These are phyloP conservation scores for Xenentodon cancila DNA, from an alignment of 2,797 vertebrate species.

Conservation along the genomic window DNA sequence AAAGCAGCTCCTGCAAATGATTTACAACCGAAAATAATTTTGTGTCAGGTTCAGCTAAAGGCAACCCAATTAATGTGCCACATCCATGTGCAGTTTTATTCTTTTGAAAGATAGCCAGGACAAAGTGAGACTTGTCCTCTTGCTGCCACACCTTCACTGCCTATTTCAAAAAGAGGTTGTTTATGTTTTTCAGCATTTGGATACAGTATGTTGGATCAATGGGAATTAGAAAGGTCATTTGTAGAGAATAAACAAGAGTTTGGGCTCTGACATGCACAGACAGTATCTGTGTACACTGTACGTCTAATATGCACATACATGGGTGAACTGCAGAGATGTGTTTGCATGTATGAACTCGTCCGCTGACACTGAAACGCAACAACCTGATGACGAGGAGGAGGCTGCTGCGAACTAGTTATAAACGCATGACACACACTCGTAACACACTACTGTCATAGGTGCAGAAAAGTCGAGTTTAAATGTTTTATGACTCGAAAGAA, in stretches of 20 bases:
- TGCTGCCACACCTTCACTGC: slow-evolving; percentile 46
- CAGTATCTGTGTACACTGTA: slow-evolving; percentile 7
- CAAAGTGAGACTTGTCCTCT: slow-evolving; percentile 46
- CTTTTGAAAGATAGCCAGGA: background rate
- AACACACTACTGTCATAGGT: background rate
- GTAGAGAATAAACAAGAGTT: background rate
- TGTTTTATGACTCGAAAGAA: background rate
- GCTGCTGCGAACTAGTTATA: too few species aligned
- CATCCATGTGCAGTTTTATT: background rate
- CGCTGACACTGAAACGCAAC: slow-evolving; percentile 3
- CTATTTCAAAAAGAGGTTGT: slow-evolving; percentile 11
- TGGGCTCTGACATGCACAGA: slow-evolving; percentile 33
- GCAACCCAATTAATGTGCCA: slow-evolving; percentile 5
- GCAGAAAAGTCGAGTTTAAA: background rate
- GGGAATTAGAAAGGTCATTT: slow-evolving; percentile 33
- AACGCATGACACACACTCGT: background rate
- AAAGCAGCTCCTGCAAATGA: slow-evolving; percentile 39
- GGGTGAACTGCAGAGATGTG: background rate
- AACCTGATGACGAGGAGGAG: background rate
- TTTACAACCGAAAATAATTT: slow-evolving; percentile 44
- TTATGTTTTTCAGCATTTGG: slow-evolving; percentile 1
- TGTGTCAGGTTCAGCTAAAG: background rate
- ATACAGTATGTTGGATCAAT: background rate
- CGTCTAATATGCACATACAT: background rate
- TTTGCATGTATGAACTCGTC: slow-evolving; percentile 47